A percentile compares a stretch with the other conserved stretches of the same genome.
These are phyloP conservation scores for Drosophila koepferae DNA, from an alignment of 2,888 invertebrate species.

Conservation along the genomic window DNA sequence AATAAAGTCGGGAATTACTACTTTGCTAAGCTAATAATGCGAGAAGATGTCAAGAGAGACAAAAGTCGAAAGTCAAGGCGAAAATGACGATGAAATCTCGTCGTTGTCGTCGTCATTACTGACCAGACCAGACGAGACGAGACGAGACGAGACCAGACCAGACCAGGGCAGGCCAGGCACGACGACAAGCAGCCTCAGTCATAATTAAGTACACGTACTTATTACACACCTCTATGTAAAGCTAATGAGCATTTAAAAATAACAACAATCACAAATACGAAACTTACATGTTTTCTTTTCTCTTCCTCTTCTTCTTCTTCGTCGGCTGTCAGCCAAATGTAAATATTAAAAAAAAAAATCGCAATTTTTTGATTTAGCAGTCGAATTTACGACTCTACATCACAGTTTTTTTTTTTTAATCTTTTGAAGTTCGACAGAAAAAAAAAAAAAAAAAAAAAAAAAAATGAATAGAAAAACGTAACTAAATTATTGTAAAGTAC, in stretches of 20 bases:
- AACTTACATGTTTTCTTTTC: slow-evolving; percentile 53
- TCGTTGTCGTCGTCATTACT: slow-evolving; percentile 20
- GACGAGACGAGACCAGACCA: slow-evolving; percentile 5
- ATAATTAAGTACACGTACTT: slow-evolving; percentile 38
- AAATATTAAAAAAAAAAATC: slow-evolving; percentile 5
- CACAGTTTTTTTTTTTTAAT: slow-evolving; percentile 22
- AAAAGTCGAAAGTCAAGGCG: slow-evolving; percentile 71
- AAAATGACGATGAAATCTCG: slow-evolving; percentile 36
- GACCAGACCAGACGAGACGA: slow-evolving; percentile 21
- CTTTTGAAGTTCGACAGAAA: slow-evolving; percentile 23
- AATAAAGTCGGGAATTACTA: slow-evolving; percentile 43
- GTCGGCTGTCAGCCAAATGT: slow-evolving; percentile 42
- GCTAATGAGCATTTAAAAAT: slow-evolving; percentile 37
- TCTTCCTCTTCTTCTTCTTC: neutral
- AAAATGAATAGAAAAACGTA: slow-evolving; percentile 20
- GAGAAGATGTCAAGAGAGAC: slow-evolving; percentile 76
- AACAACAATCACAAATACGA: slow-evolving; percentile 8
- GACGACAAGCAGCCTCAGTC: slow-evolving; percentile 26
- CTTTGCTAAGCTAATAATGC: slow-evolving; percentile 52
- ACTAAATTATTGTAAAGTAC: slow-evolving; percentile 48
- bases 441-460: slow-evolving; percentile 28
- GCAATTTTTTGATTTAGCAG: slow-evolving; percentile 56
- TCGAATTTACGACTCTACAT: slow-evolving; percentile 41
- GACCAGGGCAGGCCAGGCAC: neutral
- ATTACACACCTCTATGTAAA: slow-evolving; percentile 26